A percentile compares a stretch with the other conserved stretches of the same genome.
Evolutionary conservation across 1,140 invertebrate genomes (phyloP).

Genomic region (Drosophila kanapiae): DNA sequence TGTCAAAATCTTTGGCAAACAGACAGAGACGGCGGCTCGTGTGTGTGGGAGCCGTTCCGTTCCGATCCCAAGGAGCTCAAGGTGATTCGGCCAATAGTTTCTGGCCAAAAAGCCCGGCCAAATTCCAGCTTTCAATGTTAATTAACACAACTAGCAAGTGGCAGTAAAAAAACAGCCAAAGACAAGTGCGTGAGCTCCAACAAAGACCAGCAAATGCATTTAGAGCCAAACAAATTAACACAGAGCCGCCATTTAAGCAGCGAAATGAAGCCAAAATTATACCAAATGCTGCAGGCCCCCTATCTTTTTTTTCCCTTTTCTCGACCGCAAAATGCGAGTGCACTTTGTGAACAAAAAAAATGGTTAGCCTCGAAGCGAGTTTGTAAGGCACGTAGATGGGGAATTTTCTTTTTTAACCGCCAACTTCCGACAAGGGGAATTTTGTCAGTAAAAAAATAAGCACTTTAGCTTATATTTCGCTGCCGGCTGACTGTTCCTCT

Average conservation of each 20-base stretch:
- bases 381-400: slow-evolving; percentile 27
- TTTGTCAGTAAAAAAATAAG: background rate
- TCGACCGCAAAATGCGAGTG: slow-evolving; percentile 29
- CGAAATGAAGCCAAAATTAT: slow-evolving; percentile 21
- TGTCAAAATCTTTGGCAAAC: slow-evolving; percentile 71
- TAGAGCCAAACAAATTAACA: slow-evolving; percentile 37
- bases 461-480: slow-evolving; percentile 3
- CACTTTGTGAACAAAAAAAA: slow-evolving; percentile 22
- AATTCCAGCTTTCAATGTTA: slow-evolving; percentile 68
- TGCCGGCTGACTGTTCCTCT: background rate
- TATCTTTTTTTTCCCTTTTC: slow-evolving; percentile 25
- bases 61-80: slow-evolving; percentile 59
- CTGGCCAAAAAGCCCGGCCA: slow-evolving; percentile 38
- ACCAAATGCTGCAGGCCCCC: slow-evolving; percentile 20
- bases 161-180: slow-evolving; percentile 20
- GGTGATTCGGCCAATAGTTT: slow-evolving; percentile 52
- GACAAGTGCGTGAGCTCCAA: slow-evolving; percentile 34
- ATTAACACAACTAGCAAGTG: slow-evolving; percentile 58
- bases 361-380: slow-evolving; percentile 26
- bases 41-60: slow-evolving; percentile 33
- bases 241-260: slow-evolving; percentile 29
- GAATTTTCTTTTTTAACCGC: slow-evolving; percentile 26
- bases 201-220: slow-evolving; percentile 30
- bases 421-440: slow-evolving; percentile 24
- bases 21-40: slow-evolving; percentile 19